Evolutionary conservation across 2,888 invertebrate species (phyloP), one percentile per base, ranked within the genome.

Genomic region (Ectropis crepuscularia): DNA sequence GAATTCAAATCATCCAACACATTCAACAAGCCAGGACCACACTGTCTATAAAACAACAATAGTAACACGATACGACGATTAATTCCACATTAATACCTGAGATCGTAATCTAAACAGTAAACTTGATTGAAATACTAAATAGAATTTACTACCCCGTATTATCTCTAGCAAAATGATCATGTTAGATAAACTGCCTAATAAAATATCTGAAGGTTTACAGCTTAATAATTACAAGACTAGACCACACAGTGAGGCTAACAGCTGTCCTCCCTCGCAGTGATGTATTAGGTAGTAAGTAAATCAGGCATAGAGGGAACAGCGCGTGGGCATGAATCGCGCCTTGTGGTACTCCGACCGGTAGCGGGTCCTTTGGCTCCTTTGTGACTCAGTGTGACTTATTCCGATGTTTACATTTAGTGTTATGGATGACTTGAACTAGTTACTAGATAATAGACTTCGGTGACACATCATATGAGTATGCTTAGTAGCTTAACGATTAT

Each of bases 221-320:
- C 80, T 85, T 80, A 81, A 85, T 81, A 81, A 84, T 69, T 67
- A 68, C 73, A 73, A 75, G 70, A 72, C 63, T 72, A 71, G 85
- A 80, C 85, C 85, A 83, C 86, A 85, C 85, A 80, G 81, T 75
- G 76, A 49, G 73, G 60, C 70, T 70, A 78, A 75, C 76, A 74
- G 75, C 77, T 76, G 81, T 83, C 83, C 84, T 77, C 84, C 85
- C 79, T 77, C 83, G 79, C 80, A 78, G 65, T 82, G 81, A 85
- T 81, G 75, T 83, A 85, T 81, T 71, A 70, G 72, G 63, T 63
- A 70, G 59, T 63, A 68, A 63, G 69, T 73, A 72, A 73, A 74
- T 71, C 70, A 63, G 57, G 58, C 57, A 59, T 70, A 72, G 70
- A 72, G 75, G 74, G 76, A 78, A 68, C 57, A 68, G 71, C 58